These are phyloP conservation scores for Aphelenchoides fujianensis DNA, from an alignment of 1,140 invertebrate genomes.

Conservation along the genomic window DNA sequence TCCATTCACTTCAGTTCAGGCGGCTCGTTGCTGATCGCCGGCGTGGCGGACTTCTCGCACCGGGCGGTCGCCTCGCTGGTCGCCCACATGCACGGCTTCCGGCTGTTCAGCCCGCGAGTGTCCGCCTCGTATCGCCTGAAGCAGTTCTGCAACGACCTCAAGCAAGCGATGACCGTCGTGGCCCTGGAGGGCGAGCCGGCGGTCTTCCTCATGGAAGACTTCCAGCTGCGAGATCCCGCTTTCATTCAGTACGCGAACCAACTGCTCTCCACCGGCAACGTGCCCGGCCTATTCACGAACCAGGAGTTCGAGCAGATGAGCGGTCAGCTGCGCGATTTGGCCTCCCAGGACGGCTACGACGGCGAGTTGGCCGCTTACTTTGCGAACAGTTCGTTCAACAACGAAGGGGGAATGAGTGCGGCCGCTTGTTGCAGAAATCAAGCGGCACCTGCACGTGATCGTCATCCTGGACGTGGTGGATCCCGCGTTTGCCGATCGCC, in stretches of 20 bases:
- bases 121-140: conserved; percentile 68
- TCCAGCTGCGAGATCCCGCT: conserved; percentile 72
- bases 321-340: conserved; percentile 71
- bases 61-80: conserved; percentile 73
- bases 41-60: conserved; percentile 75
- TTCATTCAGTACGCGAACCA: conserved; percentile 69
- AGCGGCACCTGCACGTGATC: conserved; percentile 77
- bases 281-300: conserved; percentile 76
- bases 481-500: conserved; percentile 70
- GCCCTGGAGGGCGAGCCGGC: conserved; percentile 77
- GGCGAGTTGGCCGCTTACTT: conserved; percentile 73
- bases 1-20: conserved; percentile 51
- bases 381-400: conserved; percentile 69
- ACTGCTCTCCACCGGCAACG: conserved; percentile 72
- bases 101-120: conserved; percentile 70
- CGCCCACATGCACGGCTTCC: conserved; percentile 72
- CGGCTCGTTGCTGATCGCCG: conserved; percentile 73
- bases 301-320: conserved; percentile 78
- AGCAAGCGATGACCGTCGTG: conserved; percentile 74
- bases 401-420: background rate
- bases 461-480: conserved; percentile 78
- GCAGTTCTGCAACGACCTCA: conserved; percentile 71
- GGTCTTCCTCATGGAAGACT: conserved; percentile 78
- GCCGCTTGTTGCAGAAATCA: conserved; percentile 68
- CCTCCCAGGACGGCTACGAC: conserved; percentile 72